Evolutionary conservation across 2,797 vertebrate genomes (phyloP), one percentile per base, ranked within the genome.

Genomic region (Liparis tanakae): DNA sequence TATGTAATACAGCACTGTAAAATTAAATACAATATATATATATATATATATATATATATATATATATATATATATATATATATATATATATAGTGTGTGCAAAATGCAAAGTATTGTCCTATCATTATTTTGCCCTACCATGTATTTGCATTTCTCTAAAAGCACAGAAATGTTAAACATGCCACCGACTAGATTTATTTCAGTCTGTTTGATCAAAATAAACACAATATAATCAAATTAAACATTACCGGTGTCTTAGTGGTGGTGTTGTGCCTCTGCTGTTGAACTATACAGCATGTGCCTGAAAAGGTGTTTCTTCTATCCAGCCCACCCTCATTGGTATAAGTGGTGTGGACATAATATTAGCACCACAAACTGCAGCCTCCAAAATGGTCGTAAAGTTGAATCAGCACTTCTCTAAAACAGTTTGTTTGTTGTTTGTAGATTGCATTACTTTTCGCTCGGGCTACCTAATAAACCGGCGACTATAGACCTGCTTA

Each of bases 101-200:
- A n/a, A n/a, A n/a, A n/a, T n/a, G n/a, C n/a, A n/a, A n/a, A n/a
- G n/a, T n/a, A n/a, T 30, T 44, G 17, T 25, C 43, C 43, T n/a
- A 10, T 50, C 48, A 20, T 57, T 43, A 6, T n/a, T 53, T 36
- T 17, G 20, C 41, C 33, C 51, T 44, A n/a, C 6, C 18, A 14
- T 51, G 10, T 66, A 30, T 55, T 20, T 50, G 34, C 50, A 54
- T 67, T 62, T 70, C 36, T 65, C 33, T 7, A 7, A 56, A 25
- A 51, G 12, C 13, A 12, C 2, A 13, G 33, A 33, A 10, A 30
- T 60, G 36, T 53, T 10, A 70, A 61, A 70, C 20, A 15, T 51
- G 33, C 15, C 34, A 43, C 9, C 18, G 7, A 46, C 15, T 20
- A 51, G 18, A 20, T 51, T 20, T 5, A 51, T 20, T 20, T 20